Evolutionary conservation across 53 echinoderm and acorn worm genomes (phyloP), one percentile per base, ranked within the genome.

Genomic region (Holothuria scabra): DNA sequence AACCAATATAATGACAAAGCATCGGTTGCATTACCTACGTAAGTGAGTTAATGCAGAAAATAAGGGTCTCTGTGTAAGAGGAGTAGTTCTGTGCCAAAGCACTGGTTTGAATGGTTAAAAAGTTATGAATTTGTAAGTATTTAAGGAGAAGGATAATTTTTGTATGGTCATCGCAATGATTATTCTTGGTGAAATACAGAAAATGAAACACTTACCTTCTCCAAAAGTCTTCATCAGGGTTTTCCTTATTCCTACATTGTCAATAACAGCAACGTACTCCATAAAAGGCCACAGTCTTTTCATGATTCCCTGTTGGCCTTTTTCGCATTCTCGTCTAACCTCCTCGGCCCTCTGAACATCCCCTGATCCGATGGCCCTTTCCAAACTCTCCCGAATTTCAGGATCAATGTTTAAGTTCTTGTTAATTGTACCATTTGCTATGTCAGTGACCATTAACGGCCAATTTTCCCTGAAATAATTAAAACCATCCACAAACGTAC

Each of bases 201-300:
- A n/a, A n/a, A n/a, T n/a, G n/a, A n/a, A n/a, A n/a, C n/a, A n/a
- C n/a, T n/a, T 88, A 88, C 92, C 92, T 86, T 61, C 26, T 10
- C 62, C 85, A 41, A 78, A 78, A 33, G 76, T 92, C 56, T 76
- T 46, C 44, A 78, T 57, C 13, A 92, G 20, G 4, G 30, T 31
- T 18, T 85, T 59, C 67, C 85, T 60, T 28, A 76, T 67, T 4
- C 80, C 74, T 4, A 60, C 31, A 59, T 64, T 84, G 56, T 89
- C 89, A 8, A 92, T 83, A 0, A 59, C 90, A 23, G 61, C 55
- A 0, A 93, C 24, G 28, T 75, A 41, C 21, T 66, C 49, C 23
- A 94, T 63, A 56, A 87, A 46, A 11, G 94, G 94, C 94, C 94
- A 94, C 14, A 94, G 81, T 56, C 94, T 87, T 85, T 76, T 84